Base-by-base conservation (phyloP, 2,888 invertebrate genomes). In the Masnerella sp. region DNA sequence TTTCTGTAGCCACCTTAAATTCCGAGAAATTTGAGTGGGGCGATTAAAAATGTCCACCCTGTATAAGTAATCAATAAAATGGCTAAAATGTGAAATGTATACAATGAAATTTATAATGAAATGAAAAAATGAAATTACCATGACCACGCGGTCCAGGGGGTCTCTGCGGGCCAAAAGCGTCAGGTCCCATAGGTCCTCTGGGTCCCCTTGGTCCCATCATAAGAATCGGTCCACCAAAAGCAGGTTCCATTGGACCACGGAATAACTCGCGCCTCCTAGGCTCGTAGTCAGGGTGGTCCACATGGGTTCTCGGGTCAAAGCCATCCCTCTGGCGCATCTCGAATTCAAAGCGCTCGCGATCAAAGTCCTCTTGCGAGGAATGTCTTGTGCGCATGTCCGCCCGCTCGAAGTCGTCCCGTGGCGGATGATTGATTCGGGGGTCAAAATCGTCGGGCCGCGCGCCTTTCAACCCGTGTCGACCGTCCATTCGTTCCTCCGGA, bases 181-280 rank as follows among this genome's bases (percentile, higher is more conserved):
- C 87, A 1, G 88, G 88, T 30, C 86, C 87, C 75, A 85, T 82
- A 2, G 85, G 84, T 9, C 84, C 83, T 65, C 85, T 80, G 0
- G 86, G 86, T 20, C 86, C 86, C 61, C 86, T 78, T 0, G 82
- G 81, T n/a, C 84, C 84, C 83, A 88, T 84, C 83, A 88, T 85
- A 5, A 68, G 61, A 40, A 71, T 59, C 0, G 76, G 76, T 1
- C 70, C 74, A 4, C 72, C 72, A 25, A 72, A 72, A n/a, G 65
- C 74, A 3, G 71, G 62, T 9, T 84, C 85, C 73, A 86, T 82
- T 1, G 83, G 83, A 17, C 81, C 82, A 45, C 82, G 83, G 71
- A 87, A 87, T 67, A 84, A 87, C 7, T 88, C 87, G 67, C 87
- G 81, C 45, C 84, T 80, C 34, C 78, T 61, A 3, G 83, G 83